phyloP scores from a whole-genome alignment of 2,888 invertebrate genomes.

The Patella depressa region DNA sequence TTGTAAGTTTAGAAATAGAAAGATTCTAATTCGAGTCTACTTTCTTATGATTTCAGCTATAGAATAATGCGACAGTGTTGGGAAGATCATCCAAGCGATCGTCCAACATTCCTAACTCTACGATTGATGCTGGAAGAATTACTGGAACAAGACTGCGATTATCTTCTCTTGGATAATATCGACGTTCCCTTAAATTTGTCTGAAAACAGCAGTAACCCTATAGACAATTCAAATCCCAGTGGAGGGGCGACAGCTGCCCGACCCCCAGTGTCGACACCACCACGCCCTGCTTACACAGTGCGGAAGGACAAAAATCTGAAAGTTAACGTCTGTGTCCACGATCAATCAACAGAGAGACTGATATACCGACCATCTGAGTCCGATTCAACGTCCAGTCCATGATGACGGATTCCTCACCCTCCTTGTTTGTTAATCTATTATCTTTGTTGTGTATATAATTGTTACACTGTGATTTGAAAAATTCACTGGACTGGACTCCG shows the following conservation, averaged over 20 bases:
- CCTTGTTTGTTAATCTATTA: too few species aligned
- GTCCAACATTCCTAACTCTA: conserved; percentile 64
- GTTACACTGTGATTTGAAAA: too few species aligned
- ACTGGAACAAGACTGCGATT: conserved; percentile 61
- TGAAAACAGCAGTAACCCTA: conserved; percentile 52
- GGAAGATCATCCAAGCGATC: conserved; percentile 61
- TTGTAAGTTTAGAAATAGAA: too few species aligned
- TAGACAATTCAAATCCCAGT: conserved; percentile 9
- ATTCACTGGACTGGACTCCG: too few species aligned
- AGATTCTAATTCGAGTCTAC: too few species aligned
- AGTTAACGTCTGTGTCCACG: conserved; percentile 53
- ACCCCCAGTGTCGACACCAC: conserved; percentile 39
- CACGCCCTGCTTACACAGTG: conserved; percentile 35
- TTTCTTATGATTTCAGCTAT: conserved; percentile 53
- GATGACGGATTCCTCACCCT: background rate
- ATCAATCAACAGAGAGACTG: conserved; percentile 54
- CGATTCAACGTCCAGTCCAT: conserved; percentile 29
- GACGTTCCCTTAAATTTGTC: conserved; percentile 62
- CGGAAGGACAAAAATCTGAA: conserved; percentile 43
- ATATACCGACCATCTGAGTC: conserved; percentile 48
- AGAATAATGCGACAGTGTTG: conserved; percentile 68
- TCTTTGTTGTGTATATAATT: too few species aligned
- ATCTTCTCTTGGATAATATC: conserved; percentile 67
- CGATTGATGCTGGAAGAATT: conserved; percentile 63
- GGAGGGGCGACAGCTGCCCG: conserved; percentile 43